Evolutionary conservation across 2,888 invertebrate species (phyloP).

Genomic region (Calliopum simillimum): DNA sequence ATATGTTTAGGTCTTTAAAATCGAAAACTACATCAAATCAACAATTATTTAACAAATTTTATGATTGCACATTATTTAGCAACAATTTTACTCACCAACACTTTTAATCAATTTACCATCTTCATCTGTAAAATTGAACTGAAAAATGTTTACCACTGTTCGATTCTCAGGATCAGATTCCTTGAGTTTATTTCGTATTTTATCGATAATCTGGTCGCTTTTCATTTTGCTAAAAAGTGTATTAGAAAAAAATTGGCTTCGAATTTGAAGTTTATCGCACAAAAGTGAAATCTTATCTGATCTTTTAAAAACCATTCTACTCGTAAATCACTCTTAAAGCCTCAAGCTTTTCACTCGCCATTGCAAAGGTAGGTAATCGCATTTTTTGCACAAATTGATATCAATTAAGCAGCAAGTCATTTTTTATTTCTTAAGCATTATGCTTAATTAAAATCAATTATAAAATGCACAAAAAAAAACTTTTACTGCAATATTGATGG

Average conservation of each 20-base stretch:
- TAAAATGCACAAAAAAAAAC: conserved; percentile 17
- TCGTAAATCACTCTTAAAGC: no score
- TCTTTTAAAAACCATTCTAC: neutral
- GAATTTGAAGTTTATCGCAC: conserved; percentile 5
- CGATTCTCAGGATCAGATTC: conserved; percentile 61
- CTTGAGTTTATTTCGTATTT: conserved; percentile 61
- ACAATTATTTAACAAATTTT: conserved; percentile 43
- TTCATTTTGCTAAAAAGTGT: conserved; percentile 53
- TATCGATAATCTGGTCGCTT: conserved; percentile 64
- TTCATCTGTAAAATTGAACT: conserved; percentile 62
- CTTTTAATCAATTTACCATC: conserved; percentile 63
- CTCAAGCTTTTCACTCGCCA: neutral
- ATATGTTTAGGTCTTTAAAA: conserved; percentile 65
- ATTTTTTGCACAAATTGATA: conserved; percentile 23
- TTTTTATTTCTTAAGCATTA: conserved; percentile 55
- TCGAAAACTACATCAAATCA: conserved; percentile 60
- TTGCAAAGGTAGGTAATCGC: neutral
- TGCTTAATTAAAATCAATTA: conserved; percentile 63
- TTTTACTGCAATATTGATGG: conserved; percentile 13
- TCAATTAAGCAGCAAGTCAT: conserved; percentile 29
- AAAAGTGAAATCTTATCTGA: conserved; percentile 27
- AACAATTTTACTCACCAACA: conserved; percentile 52
- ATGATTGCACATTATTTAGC: neutral
- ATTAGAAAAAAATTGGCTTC: neutral
- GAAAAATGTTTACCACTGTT: conserved; percentile 60